Evolutionary conservation across 2,113 vertebrate genomes (phyloP), one percentile per base, ranked within the genome.

Genomic region (Brachyistius frenatus): DNA sequence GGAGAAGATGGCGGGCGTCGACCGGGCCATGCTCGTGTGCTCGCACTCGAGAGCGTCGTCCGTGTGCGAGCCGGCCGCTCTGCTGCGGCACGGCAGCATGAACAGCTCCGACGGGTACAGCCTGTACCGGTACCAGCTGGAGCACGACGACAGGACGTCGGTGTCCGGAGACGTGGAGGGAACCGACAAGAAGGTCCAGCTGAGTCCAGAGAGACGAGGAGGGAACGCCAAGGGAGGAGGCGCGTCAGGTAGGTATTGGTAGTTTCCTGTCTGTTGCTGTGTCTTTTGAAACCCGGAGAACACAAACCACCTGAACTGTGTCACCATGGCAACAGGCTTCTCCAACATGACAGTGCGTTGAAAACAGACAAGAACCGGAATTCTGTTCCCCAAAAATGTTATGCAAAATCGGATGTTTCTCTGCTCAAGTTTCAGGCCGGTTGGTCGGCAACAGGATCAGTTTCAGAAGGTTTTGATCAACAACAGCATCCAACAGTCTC

Each of bases 1-100:
- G 82, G 98, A 99, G 92, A 97, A 95, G 83, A 91, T 99, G 74
- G 95, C 94, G 0, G 97, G 97, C 0, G 73, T 97, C 0, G 97
- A 99, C 85, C 95, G 93, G 3, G 73, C 92, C 0, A 95, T 97
- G 61, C 89, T 98, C 30, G 83, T 90, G 0, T 89, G 89, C 4
- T 33, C 94, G 0, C 89, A 90, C 1, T 98, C 97, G 1, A 88
- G 95, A 4, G 94, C 92, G 0, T 96, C 97, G 0, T 97, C 97
- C 0, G 89, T 96, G 33, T 95, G 95, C 0, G 97, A 97, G 1
- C 86, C 92, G 0, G 80, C 91, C 0, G 88, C 90, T 8, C 96
- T 98, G 3, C 91, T 96, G 4, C 89, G 97, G 31, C 96, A 96
- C 47, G 86, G 96, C 90, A 98, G 97, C 46, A 52, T 97, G 49